Conservation (phyloP, 2,113 vertebrate genomes). For the Phrynosoma platyrhinos region DNA sequence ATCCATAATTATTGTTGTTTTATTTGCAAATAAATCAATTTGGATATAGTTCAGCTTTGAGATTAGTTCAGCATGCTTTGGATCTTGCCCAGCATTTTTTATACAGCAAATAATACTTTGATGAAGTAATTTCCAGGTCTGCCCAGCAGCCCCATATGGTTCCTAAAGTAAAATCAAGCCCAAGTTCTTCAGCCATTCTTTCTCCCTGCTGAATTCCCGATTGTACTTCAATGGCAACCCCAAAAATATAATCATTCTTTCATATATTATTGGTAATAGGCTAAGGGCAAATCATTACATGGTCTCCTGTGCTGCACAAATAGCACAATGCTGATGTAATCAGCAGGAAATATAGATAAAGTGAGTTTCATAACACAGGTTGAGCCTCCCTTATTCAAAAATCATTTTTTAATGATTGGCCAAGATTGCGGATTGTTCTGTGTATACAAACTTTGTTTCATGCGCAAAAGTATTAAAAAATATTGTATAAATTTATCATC, state of each 20-base stretch:
- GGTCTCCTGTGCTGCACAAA: background rate
- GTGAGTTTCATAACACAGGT: background rate
- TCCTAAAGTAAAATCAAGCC: background rate
- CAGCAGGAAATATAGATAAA: background rate
- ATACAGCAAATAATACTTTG: background rate
- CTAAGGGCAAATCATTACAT: background rate
- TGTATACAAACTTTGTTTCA: too few species aligned
- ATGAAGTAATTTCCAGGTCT: background rate
- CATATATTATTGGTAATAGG: background rate
- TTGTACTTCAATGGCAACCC: background rate
- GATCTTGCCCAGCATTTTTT: background rate
- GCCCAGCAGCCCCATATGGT: background rate
- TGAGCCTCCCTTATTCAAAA: too few species aligned
- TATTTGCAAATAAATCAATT: background rate
- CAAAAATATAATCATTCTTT: background rate
- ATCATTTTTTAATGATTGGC: too few species aligned
- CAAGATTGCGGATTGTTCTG: too few species aligned
- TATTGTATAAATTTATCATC: too few species aligned
- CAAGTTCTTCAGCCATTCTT: background rate
- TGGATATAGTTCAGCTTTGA: background rate
- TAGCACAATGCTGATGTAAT: background rate
- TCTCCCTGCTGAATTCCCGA: background rate
- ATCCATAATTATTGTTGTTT: background rate
- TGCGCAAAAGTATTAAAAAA: too few species aligned
- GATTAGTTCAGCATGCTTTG: background rate